Conservation (phyloP, 2,113 vertebrate genomes). For the Oryzias celebensis region DNA sequence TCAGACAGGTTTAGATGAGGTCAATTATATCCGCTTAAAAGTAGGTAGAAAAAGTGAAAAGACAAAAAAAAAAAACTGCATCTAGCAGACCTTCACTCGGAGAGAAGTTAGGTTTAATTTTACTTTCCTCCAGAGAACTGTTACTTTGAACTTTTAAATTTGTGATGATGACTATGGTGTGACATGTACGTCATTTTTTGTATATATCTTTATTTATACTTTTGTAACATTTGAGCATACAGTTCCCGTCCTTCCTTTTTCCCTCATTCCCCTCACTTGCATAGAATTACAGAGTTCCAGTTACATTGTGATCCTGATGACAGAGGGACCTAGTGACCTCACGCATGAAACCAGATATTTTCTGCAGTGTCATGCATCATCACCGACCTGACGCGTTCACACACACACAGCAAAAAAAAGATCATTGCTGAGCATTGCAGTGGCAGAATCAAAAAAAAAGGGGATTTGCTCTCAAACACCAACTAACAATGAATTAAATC, state of each 20-base stretch:
- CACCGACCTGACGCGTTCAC: conserved; percentile 1
- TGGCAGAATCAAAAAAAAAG: background rate
- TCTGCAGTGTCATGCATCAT: background rate
- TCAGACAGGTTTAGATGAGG: conserved; percentile 12
- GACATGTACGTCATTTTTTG: background rate
- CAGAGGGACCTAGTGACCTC: conserved; percentile 23
- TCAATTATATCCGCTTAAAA: background rate
- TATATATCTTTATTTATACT: conserved; percentile 9
- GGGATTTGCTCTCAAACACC: too few relatives aligned
- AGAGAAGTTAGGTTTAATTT: background rate
- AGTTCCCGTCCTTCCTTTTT: conserved; percentile 27
- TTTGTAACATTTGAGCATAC: conserved; percentile 5
- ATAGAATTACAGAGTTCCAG: conserved; percentile 9
- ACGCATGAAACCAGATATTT: conserved; percentile 28
- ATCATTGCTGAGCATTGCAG: background rate
- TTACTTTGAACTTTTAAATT: too few relatives aligned
- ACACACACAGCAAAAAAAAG: conserved; percentile 10
- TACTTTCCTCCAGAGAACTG: background rate
- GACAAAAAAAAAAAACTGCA: background rate
- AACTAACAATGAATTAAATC: too few relatives aligned
- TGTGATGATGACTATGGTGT: background rate
- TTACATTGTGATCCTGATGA: conserved; percentile 27
- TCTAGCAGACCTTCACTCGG: too few relatives aligned
- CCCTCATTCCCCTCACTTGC: background rate
- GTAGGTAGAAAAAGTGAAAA: conserved; percentile 1